Conservation (phyloP, 2,888 invertebrate species). For the Operophtera brumata region DNA sequence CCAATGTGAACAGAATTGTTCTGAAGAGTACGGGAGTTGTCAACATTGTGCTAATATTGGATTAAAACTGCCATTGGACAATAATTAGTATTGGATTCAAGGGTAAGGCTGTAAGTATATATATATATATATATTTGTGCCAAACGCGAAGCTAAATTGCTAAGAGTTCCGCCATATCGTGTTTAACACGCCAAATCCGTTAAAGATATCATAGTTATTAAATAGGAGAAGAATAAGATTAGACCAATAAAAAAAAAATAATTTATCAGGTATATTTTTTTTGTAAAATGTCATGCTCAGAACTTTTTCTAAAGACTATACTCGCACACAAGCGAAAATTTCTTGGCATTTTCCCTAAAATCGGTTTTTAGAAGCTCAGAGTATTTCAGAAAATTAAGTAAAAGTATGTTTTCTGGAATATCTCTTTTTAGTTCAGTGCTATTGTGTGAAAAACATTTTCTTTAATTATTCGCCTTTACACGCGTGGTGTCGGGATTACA, state of each 20-base stretch:
- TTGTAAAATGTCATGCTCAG: constrained; percentile 16
- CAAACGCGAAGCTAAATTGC: constrained; percentile 7
- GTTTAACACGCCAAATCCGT: not conserved
- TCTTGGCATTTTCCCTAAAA: constrained; percentile 62
- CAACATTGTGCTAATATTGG: too few species aligned
- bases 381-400: constrained; percentile 35
- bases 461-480: too few species aligned
- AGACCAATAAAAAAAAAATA: too few species aligned
- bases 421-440: constrained; percentile 22
- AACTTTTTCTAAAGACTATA: constrained; percentile 17
- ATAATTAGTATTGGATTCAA: too few species aligned
- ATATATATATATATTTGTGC: constrained; percentile 28
- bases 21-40: too few species aligned
- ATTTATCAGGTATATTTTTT: too few species aligned
- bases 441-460: constrained; percentile 14
- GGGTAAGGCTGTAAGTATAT: too few species aligned
- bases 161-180: constrained; percentile 6
- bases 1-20: too few species aligned
- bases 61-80: too few species aligned
- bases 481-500: too few species aligned
- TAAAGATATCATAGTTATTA: too few species aligned
- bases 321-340: constrained; percentile 27
- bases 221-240: too few species aligned
- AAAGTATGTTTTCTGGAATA: constrained; percentile 31
- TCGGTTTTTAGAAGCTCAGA: constrained; percentile 66